Evolutionary conservation across 2,888 invertebrate species (phyloP).

Genomic region (Acleris laterana): DNA sequence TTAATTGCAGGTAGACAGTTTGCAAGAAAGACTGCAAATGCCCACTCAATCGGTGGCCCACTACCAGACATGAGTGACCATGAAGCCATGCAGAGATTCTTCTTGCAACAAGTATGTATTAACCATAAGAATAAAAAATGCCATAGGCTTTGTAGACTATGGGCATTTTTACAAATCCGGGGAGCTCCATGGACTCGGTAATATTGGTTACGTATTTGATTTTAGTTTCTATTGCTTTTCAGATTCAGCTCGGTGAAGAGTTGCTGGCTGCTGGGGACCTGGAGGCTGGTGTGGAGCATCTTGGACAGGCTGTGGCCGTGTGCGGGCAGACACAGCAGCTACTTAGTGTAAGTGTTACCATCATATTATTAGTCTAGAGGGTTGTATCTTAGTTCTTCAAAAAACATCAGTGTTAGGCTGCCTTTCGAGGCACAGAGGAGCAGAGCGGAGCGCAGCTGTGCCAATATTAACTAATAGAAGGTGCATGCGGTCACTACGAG

Average conservation of each 20-base stretch:
- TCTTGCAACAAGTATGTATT: conserved; percentile 78
- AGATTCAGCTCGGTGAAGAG: conserved; percentile 97
- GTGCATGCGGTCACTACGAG: too few species aligned
- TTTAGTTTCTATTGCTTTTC: conserved; percentile 40
- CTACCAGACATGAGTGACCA: conserved; percentile 96
- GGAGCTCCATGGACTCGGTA: too few species aligned
- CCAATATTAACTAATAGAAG: too few species aligned
- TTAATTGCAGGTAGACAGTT: conserved; percentile 87
- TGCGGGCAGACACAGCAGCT: conserved; percentile 97
- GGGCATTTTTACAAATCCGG: too few species aligned
- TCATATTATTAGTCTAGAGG: too few species aligned
- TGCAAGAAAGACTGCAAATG: conserved; percentile 72
- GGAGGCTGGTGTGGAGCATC: conserved; percentile 96
- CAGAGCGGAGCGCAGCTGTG: too few species aligned
- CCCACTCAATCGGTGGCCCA: conserved; percentile 76
- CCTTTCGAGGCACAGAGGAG: too few species aligned
- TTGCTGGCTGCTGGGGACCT: conserved; percentile 93
- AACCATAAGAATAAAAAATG: too few species aligned
- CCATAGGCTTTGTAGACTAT: too few species aligned
- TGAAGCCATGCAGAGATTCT: conserved; percentile 96
- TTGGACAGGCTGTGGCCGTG: conserved; percentile 98
- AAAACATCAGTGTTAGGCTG: too few species aligned
- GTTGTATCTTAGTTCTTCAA: too few species aligned
- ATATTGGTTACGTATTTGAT: too few species aligned
- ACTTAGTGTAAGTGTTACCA: conserved; percentile 83